phyloP scores from a whole-genome alignment of 2,888 invertebrate genomes.

The Crematogaster levior region DNA sequence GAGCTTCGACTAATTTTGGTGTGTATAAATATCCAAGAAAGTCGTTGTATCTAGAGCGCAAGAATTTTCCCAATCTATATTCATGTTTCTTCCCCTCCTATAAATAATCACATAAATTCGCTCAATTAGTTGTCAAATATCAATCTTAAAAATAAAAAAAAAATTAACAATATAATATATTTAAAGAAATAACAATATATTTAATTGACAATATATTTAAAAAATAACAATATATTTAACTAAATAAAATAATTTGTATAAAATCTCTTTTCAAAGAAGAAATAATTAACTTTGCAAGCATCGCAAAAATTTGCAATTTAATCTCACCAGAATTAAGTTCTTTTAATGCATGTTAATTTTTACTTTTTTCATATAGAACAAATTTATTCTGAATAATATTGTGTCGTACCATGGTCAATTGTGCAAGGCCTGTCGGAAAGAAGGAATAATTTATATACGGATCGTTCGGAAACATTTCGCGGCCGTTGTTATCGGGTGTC shows the following conservation, averaged over 20 bases:
- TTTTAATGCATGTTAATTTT: background rate
- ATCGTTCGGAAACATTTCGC: conserved; percentile 87
- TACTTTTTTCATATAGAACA: background rate
- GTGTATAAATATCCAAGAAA: conserved; percentile 86
- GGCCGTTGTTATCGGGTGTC: conserved; percentile 88
- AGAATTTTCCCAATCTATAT: conserved; percentile 86
- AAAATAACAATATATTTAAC: too few relatives aligned
- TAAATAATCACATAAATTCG: conserved; percentile 34
- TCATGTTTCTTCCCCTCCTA: conserved; percentile 87
- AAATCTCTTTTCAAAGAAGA: background rate
- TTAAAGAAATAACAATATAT: too few relatives aligned
- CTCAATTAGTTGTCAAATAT: conserved; percentile 5
- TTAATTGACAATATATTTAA: too few relatives aligned
- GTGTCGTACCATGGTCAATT: conserved; percentile 88
- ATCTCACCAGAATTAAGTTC: background rate
- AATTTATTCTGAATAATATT: background rate
- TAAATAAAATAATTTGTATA: background rate
- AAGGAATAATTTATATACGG: conserved; percentile 86
- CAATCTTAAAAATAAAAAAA: background rate
- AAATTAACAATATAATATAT: background rate
- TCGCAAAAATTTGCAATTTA: background rate
- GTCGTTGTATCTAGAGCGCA: conserved; percentile 86
- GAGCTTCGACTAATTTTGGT: conserved; percentile 81
- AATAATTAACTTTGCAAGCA: background rate
- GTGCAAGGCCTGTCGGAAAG: conserved; percentile 89